Evolutionary conservation across 2,888 invertebrate genomes (phyloP), one percentile per base, ranked within the genome.

Genomic region (Muscina levida): DNA sequence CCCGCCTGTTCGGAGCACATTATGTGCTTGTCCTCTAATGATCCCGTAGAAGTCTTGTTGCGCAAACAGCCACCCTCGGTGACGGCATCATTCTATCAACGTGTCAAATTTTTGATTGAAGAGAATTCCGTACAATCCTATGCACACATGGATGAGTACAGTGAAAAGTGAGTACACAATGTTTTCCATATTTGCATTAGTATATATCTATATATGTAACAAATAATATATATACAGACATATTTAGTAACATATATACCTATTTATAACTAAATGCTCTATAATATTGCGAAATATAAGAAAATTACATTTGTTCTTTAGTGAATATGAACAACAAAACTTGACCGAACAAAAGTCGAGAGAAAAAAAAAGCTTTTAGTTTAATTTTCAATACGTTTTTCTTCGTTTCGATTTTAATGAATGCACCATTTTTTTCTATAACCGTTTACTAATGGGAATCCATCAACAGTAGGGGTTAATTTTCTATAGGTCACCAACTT

Each of bases 71-170:
- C 98, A 1, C 98, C 98, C 1, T 97, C 97, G 51, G 97, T 97
- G 85, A 98, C 98, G 24, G 98, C 98, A 2, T 97, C 98, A 39
- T 99, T 99, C 92, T 98, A 97, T 90, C 98, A 99, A 90, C 94
- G 98, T 74, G 98, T 98, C 91, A 97, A 97, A 90, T 99, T 99
- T 92, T 94, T 99, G 85, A 97, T 99, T 84, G 98, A 99, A 92
- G 98, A 98, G 91, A 97, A 98, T 91, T 98, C 98, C 83, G 98
- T 99, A 79, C 99, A 99, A 92, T 97, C 97, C 88, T 99, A 99
- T 92, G 98, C 98, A 67, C 97, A 98, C 90, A 95, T 96, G 93
- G 96, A 97, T 92, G 97, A 98, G 92, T 99, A 98, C 92, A 97
- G 97, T 89, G 98, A 98, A 93, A 98, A 97, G 98, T 98, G 94